These are phyloP conservation scores for Pristionchus maxplancki DNA, from an alignment of 2,888 invertebrate genomes.

Conservation along the genomic window DNA sequence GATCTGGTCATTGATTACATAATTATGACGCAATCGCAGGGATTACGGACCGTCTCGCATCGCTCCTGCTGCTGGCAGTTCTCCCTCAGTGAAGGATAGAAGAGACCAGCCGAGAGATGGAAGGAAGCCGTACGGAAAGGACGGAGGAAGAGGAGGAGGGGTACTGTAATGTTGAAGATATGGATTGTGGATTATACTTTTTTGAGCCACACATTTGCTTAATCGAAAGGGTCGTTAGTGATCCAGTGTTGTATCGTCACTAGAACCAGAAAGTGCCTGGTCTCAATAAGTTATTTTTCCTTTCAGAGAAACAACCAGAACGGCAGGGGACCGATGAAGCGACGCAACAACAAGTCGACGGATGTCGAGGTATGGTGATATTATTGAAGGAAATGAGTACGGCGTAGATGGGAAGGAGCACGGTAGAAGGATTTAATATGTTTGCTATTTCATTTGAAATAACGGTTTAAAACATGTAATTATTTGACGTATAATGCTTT, in stretches of 20 bases:
- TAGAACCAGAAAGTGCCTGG: background rate
- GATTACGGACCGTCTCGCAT: constrained; percentile 3
- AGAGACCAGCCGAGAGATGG: constrained; percentile 20
- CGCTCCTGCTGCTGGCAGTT: background rate
- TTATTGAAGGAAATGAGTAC: too few species aligned
- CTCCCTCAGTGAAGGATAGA: background rate
- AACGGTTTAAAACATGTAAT: too few species aligned
- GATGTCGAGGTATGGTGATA: constrained; percentile 27
- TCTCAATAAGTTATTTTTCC: background rate
- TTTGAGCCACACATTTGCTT: background rate
- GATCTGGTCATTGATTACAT: background rate
- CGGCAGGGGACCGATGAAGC: background rate
- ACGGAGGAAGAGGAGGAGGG: constrained; percentile 3
- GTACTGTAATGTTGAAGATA: background rate
- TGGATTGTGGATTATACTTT: background rate
- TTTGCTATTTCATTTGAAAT: too few species aligned
- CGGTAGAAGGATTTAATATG: too few species aligned
- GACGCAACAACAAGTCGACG: background rate
- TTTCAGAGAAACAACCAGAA: constrained; percentile 15
- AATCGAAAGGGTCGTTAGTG: background rate
- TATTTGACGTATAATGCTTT: too few species aligned
- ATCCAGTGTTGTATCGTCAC: background rate
- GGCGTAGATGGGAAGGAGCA: too few species aligned
- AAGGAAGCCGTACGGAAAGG: background rate
- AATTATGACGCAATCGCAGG: background rate